Percentiles rank a stretch among this genome's conserved stretches.
These are phyloP conservation scores for Nesidiocoris tenuis DNA, from an alignment of 2,888 invertebrate genomes.

Conservation along the genomic window DNA sequence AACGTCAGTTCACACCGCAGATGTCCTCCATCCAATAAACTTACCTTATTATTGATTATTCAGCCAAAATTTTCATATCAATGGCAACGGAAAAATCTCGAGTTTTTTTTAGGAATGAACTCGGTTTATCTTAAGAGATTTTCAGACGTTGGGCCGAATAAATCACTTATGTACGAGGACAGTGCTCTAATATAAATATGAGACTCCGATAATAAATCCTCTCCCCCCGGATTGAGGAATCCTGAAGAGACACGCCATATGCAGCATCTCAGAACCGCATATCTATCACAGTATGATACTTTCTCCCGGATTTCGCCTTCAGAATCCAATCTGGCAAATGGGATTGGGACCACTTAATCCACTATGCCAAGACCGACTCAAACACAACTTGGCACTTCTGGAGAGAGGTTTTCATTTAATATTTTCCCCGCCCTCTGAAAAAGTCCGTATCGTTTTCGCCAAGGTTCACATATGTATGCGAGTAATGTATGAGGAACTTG, in stretches of 20 bases:
- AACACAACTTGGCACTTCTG: not conserved
- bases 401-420: not conserved
- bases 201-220: not conserved
- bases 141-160: no score
- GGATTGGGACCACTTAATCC: not conserved
- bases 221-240: not conserved
- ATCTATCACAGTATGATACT: conserved; percentile 21
- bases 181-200: no score
- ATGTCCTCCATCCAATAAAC: no score
- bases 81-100: no score
- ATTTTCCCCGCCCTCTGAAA: not conserved
- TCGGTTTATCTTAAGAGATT: no score
- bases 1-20: no score
- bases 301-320: conserved; percentile 8
- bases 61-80: no score
- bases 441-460: not conserved
- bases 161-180: no score
- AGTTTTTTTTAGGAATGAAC: no score
- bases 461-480: conserved; percentile 27
- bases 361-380: not conserved
- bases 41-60: no score
- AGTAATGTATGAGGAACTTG: conserved; percentile 18
- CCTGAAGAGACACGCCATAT: conserved; percentile 16
- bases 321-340: conserved; percentile 40
- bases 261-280: conserved; percentile 27